phyloP scores from a whole-genome alignment of 2,888 invertebrate genomes.

The Pseudococcus viburni region DNA sequence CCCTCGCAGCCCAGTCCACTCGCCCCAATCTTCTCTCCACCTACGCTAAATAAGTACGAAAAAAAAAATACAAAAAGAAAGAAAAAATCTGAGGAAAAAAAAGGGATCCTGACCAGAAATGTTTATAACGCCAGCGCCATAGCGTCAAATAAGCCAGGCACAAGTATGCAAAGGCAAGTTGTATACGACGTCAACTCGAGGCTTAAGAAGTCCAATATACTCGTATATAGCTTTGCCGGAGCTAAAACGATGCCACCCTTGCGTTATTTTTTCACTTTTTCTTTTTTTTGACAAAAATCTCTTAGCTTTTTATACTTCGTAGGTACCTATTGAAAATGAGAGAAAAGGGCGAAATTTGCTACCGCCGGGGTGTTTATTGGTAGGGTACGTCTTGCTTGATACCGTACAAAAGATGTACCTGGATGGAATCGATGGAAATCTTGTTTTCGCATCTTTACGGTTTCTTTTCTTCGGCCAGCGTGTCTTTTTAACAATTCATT shows the following conservation, averaged over 20 bases:
- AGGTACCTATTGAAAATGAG: background rate
- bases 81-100: background rate
- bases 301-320: background rate
- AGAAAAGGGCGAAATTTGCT: slow-evolving; percentile 17
- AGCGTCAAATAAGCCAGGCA: slow-evolving; percentile 8
- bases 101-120: slow-evolving; percentile 37
- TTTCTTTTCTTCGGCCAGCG: background rate
- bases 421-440: background rate
- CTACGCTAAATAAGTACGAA: background rate
- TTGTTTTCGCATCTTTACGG: background rate
- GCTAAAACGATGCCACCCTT: background rate
- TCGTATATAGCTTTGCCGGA: background rate
- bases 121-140: slow-evolving; percentile 1
- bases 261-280: background rate
- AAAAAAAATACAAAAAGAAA: background rate
- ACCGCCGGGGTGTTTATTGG: slow-evolving; percentile 11
- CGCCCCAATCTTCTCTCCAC: background rate
- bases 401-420: background rate
- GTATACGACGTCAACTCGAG: slow-evolving; percentile 17
- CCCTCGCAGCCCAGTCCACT: background rate
- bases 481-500: slow-evolving; percentile 42
- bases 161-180: slow-evolving; percentile 26
- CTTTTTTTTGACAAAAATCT: slow-evolving; percentile 18
- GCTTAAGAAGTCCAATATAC: slow-evolving; percentile 33
- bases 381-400: background rate